A percentile compares a stretch with the other conserved stretches of the same genome.
These are phyloP conservation scores for Sinopyrophorus schimmeli DNA, from an alignment of 2,888 invertebrate genomes.

Conservation along the genomic window DNA sequence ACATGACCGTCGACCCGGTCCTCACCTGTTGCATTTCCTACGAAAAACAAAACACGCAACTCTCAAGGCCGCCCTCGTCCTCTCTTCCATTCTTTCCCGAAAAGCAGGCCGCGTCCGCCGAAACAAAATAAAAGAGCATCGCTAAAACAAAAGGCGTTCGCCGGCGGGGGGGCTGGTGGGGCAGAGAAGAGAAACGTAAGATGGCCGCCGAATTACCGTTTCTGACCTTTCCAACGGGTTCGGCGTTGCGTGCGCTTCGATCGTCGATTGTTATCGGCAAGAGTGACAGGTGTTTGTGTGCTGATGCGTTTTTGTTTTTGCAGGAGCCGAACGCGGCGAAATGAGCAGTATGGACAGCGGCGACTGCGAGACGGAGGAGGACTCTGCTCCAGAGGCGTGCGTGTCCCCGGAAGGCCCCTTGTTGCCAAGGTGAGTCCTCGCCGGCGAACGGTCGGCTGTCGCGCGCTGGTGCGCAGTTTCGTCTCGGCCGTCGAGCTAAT, in stretches of 20 bases:
- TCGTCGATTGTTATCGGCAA: constrained; percentile 21
- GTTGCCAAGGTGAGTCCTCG: constrained; percentile 49
- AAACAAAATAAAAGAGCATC: too few relatives aligned
- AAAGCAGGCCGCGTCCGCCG: too few relatives aligned
- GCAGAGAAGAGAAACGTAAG: too few relatives aligned
- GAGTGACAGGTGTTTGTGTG: constrained; percentile 13
- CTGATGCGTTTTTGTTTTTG: constrained; percentile 22
- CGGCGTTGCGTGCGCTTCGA: constrained; percentile 26
- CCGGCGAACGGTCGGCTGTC: constrained; percentile 19
- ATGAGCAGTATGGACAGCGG: constrained; percentile 49
- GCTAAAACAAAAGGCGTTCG: too few relatives aligned
- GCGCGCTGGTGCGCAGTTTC: constrained; percentile 36
- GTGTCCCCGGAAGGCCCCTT: constrained; percentile 48
- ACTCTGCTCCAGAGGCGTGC: constrained; percentile 53
- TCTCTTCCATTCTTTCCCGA: too few relatives aligned
- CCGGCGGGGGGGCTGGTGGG: too few relatives aligned
- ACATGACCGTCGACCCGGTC: too few relatives aligned
- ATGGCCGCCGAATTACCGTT: too few relatives aligned
- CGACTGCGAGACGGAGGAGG: constrained; percentile 53
- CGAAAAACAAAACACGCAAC: too few relatives aligned
- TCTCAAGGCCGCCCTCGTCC: too few relatives aligned
- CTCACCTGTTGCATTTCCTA: too few relatives aligned
- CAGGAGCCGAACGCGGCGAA: too few relatives aligned
- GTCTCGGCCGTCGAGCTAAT: constrained; percentile 35
- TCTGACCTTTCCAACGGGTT: constrained; percentile 36